Percentiles rank a stretch among this genome's conserved stretches.
Evolutionary conservation across 2,113 vertebrate genomes (phyloP).

Genomic region (Elephas maximus): DNA sequence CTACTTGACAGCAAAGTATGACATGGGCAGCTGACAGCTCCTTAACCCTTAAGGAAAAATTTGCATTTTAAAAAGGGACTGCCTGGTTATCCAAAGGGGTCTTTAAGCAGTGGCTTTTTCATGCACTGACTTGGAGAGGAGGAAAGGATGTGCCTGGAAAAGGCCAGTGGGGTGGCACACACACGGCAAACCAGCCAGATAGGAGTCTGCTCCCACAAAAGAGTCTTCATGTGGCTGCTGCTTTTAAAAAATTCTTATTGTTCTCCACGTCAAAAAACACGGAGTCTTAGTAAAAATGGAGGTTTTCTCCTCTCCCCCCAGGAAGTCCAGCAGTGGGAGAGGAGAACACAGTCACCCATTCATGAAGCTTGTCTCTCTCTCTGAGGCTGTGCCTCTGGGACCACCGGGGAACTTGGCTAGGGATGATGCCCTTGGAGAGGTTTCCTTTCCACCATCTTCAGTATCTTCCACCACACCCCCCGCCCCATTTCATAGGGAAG

Average conservation of each 20-base stretch:
- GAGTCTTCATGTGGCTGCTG: background rate
- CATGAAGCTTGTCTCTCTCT: background rate
- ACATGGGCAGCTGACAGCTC: background rate
- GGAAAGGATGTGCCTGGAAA: background rate
- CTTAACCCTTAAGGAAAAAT: background rate
- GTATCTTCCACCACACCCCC: background rate
- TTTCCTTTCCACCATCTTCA: too few relatives aligned
- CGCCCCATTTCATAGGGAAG: background rate
- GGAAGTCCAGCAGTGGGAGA: background rate
- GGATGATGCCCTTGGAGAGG: background rate
- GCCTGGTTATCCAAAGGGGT: background rate
- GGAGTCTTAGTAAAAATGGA: background rate
- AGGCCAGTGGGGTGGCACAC: too few relatives aligned
- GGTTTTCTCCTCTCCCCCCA: too few relatives aligned
- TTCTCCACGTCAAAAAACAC: background rate
- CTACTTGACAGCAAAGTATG: background rate
- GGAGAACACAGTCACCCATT: background rate
- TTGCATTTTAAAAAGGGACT: background rate
- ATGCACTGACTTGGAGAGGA: background rate
- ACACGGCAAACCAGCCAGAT: background rate
- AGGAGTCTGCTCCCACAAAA: background rate
- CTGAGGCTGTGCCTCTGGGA: background rate
- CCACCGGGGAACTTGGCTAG: background rate
- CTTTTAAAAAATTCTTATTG: background rate
- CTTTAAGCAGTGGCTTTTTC: background rate